Evolutionary conservation across 2,797 vertebrate species (phyloP).

Genomic region (Otolemur crassicaudatus): DNA sequence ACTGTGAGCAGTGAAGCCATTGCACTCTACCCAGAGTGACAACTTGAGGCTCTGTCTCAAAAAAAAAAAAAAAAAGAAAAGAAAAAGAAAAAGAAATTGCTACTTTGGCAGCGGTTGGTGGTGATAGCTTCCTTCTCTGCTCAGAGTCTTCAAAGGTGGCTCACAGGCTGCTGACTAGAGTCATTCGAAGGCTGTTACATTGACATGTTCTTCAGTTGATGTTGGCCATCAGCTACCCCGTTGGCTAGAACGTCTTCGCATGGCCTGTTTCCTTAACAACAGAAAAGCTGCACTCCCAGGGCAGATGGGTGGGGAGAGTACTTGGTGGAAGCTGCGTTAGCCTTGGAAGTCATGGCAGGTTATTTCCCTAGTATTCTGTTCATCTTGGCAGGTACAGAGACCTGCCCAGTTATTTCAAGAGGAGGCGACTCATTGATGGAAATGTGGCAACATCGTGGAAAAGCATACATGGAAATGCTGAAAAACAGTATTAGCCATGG

Average conservation of each 20-base stretch:
- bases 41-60: too few species aligned
- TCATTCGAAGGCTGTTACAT: too few species aligned
- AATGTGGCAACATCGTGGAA: neutral
- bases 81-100: neutral
- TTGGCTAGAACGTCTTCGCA: neutral
- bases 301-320: neutral
- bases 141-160: neutral
- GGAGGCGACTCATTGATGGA: neutral
- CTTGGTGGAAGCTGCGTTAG: rapidly evolving
- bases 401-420: neutral
- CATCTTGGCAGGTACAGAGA: neutral
- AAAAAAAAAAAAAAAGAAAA: too few species aligned
- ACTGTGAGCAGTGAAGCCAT: too few species aligned
- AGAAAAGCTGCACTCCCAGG: neutral
- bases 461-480: neutral
- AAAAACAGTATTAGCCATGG: neutral
- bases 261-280: neutral
- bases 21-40: too few species aligned
- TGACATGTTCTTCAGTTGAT: neutral
- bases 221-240: neutral
- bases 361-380: neutral
- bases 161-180: neutral
- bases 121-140: neutral
- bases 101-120: neutral
- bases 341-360: too few species aligned